Evolutionary conservation across 1,140 invertebrate genomes (phyloP).

Genomic region (Drosophila repleta): DNA sequence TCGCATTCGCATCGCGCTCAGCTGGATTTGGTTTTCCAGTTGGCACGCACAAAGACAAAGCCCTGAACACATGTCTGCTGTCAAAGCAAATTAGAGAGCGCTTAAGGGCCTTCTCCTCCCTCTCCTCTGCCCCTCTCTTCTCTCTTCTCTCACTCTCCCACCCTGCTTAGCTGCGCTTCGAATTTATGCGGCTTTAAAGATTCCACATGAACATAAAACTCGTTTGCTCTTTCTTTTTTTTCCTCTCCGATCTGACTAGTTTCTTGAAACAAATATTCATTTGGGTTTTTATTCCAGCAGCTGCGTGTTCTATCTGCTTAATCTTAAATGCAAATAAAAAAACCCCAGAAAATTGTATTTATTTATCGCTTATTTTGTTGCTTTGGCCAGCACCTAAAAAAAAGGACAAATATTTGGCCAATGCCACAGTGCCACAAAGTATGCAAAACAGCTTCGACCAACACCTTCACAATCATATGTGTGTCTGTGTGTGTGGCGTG

Average conservation of each 20-base stretch:
- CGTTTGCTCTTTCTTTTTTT: conserved; percentile 51
- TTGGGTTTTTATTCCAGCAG: conserved; percentile 2
- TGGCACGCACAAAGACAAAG: conserved; percentile 77
- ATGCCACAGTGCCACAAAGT: conserved; percentile 71
- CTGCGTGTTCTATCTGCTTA: conserved; percentile 71
- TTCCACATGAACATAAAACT: conserved; percentile 26
- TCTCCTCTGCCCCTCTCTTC: neutral
- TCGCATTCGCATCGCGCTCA: conserved; percentile 50
- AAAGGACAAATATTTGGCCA: conserved; percentile 78
- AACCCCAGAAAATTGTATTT: conserved; percentile 77
- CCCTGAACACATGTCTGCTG: conserved; percentile 66
- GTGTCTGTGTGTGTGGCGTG: conserved; percentile 25
- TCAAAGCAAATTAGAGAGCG: conserved; percentile 74
- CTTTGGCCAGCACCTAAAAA: conserved; percentile 48
- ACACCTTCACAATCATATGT: conserved; percentile 59
- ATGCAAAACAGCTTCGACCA: conserved; percentile 77
- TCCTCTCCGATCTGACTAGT: conserved; percentile 9
- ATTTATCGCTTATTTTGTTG: conserved; percentile 80
- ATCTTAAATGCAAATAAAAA: conserved; percentile 76
- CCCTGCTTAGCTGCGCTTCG: conserved; percentile 2
- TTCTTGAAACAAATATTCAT: conserved; percentile 28
- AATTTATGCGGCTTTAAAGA: conserved; percentile 62
- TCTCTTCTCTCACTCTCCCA: neutral
- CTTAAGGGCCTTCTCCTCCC: conserved; percentile 43
- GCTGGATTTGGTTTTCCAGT: conserved; percentile 64